Evolutionary conservation across 2,888 invertebrate species (phyloP).

Genomic region (Habroteleia sp.): DNA sequence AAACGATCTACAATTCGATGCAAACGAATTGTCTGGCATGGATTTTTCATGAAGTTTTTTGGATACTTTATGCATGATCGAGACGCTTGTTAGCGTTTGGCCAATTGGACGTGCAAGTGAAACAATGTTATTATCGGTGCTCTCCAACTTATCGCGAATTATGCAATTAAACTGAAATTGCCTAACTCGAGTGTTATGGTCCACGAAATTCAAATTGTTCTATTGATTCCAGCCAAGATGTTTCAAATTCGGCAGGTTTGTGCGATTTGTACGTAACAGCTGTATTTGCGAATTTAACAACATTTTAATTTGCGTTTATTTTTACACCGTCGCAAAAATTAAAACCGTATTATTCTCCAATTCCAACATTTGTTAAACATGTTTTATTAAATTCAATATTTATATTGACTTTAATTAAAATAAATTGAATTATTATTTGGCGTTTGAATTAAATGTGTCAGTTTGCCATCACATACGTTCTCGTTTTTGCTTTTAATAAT

Average conservation of each 20-base stretch:
- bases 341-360: no score
- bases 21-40: conserved; percentile 7
- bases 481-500: no score
- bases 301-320: no score
- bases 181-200: conserved; percentile 6
- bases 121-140: conserved; percentile 2
- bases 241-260: conserved; percentile 3
- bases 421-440: no score
- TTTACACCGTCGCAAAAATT: no score
- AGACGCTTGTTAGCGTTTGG: neutral
- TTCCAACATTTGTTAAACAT: no score
- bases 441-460: no score
- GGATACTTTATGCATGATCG: conserved; percentile 5
- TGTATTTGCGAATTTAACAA: no score
- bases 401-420: no score
- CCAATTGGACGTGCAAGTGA: conserved; percentile 10
- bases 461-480: no score
- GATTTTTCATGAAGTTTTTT: conserved; percentile 6
- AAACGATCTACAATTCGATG: neutral
- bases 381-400: no score
- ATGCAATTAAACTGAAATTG: conserved; percentile 16
- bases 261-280: neutral
- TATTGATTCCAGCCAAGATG: conserved; percentile 11
- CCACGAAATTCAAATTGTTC: conserved; percentile 11
- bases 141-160: conserved; percentile 14